Evolutionary conservation across 2,797 vertebrate genomes (phyloP), one percentile per base, ranked within the genome.

Genomic region (Podargus strigoides): DNA sequence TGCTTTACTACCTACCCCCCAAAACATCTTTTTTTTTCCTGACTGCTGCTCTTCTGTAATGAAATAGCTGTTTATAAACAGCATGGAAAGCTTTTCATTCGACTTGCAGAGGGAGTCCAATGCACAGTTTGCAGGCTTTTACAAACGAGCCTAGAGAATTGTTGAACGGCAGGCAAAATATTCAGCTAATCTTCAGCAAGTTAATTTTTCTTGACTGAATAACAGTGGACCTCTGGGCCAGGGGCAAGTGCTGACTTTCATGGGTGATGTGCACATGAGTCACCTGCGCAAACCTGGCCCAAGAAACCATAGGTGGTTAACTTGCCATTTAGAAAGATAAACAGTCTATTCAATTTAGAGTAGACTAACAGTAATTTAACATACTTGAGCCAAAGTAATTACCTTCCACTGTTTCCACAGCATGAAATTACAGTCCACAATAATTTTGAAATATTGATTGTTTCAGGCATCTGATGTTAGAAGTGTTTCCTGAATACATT

Each of bases 341-440:
- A 97, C 91, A 97, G 78, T 87, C 94, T 94, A 75, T 94, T 96
- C 86, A 89, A 62, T 91, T 94, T 62, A 64, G 84, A 91, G 92
- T 73, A 92, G 83, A 96, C 96, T 97, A 97, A 96, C 96, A 96
- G 95, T 95, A 97, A 97, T 97, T 97, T 97, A 90, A 93, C 90
- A 41, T 87, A 95, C 96, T 96, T 95, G 81, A 97, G 92, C 84
- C 63, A 69, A 94, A 96, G 92, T 94, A 97, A 97, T 97, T 97
- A 97, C 96, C 89, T 97, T 96, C 70, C 50, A 69, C 84, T 93
- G 91, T 96, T 97, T 95, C 78, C 81, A 14, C 89, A 96, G 96
- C 95, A 91, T 73, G 83, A 93, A 97, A 94, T 96, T 97, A 93
- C 84, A 95, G 82, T 85, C 73, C 85, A 75, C 58, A 66, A 77